Conservation (phyloP, 2,888 invertebrate species). For the Chalcis sispes region DNA sequence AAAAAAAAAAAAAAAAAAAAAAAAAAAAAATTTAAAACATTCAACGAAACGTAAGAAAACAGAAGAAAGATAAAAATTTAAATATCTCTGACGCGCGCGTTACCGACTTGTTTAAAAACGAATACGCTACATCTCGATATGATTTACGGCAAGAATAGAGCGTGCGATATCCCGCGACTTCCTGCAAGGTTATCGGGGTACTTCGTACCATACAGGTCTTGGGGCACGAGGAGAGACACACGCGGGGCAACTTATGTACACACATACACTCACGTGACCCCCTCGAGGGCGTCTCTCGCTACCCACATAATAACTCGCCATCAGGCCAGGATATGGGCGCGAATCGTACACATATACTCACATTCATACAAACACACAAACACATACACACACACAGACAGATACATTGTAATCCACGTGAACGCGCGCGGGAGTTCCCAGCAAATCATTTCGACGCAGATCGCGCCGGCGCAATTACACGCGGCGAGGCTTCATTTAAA, state of each 20-base stretch:
- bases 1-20: neutral
- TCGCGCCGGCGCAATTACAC: conserved; percentile 74
- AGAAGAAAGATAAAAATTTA: too few species aligned
- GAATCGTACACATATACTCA: conserved; percentile 50
- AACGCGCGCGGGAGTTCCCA: conserved; percentile 63
- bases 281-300: neutral
- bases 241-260: neutral
- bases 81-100: too few species aligned
- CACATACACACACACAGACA: conserved; percentile 53
- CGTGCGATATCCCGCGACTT: too few species aligned
- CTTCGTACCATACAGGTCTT: too few species aligned
- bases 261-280: neutral
- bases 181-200: too few species aligned
- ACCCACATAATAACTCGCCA: conserved; percentile 67
- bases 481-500: conserved; percentile 73
- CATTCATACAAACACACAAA: conserved; percentile 46
- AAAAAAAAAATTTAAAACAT: too few species aligned
- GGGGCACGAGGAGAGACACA: neutral
- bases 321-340: conserved; percentile 53
- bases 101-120: neutral
- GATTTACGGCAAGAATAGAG: too few species aligned
- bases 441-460: conserved; percentile 75
- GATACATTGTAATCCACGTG: conserved; percentile 58
- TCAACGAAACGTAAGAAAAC: neutral
- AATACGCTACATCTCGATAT: neutral